These are phyloP conservation scores for Prionace glauca DNA, from an alignment of 2,797 vertebrate genomes.

Conservation along the genomic window DNA sequence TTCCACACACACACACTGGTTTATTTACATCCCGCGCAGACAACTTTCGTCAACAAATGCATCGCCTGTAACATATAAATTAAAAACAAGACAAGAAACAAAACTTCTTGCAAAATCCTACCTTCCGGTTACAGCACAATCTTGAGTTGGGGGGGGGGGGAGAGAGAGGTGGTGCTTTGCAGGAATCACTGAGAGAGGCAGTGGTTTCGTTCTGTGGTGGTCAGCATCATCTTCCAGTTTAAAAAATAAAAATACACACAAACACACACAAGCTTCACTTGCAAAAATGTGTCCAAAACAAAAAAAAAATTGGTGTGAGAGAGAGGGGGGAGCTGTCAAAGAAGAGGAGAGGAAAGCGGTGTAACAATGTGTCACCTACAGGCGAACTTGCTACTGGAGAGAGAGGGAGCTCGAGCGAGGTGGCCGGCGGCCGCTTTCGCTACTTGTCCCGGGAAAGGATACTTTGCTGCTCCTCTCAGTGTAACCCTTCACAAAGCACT, in stretches of 20 bases:
- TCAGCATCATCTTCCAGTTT: neutral
- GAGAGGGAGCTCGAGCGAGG: neutral
- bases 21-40: neutral
- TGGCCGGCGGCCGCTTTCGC: neutral
- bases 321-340: neutral
- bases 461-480: neutral
- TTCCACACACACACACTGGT: neutral
- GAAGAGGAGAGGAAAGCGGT: no score
- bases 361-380: neutral
- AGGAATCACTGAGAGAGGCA: neutral
- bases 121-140: neutral
- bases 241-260: no score
- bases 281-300: neutral
- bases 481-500: neutral
- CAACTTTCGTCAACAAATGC: neutral
- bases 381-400: neutral
- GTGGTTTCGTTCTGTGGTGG: neutral
- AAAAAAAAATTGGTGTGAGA: neutral
- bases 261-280: neutral
- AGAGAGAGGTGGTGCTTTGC: neutral
- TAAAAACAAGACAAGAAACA: neutral
- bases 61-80: neutral
- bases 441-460: neutral
- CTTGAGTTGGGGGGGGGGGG: neutral
- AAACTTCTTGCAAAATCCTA: neutral